Conservation (phyloP, 2,113 vertebrate species). For the Eira barbara region DNA sequence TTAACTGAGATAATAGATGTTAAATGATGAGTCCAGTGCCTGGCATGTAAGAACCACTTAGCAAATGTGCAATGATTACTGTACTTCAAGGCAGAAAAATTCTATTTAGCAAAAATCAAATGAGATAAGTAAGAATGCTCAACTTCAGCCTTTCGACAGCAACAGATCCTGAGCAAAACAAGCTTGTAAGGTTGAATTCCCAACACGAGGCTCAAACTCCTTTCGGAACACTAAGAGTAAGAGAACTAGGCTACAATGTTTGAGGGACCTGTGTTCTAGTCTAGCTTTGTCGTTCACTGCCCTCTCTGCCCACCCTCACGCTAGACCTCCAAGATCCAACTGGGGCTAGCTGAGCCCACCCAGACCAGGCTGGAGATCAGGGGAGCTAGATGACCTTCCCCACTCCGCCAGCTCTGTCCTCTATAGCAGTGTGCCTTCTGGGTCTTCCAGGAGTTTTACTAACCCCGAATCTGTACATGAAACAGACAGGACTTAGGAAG, state of each 20-base stretch:
- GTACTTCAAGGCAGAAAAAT: conserved; percentile 8
- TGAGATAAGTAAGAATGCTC: background rate
- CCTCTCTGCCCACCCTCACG: no score
- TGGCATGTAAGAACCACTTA: background rate
- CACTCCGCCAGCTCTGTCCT: background rate
- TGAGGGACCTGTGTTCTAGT: background rate
- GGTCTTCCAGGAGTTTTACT: background rate
- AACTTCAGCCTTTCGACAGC: background rate
- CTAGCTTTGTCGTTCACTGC: background rate
- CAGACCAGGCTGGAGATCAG: background rate
- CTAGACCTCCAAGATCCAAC: no score
- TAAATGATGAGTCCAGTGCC: background rate
- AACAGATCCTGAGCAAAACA: background rate
- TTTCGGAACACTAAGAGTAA: background rate
- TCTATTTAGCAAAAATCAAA: conserved; percentile 34
- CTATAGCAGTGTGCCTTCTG: background rate
- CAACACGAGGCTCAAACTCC: background rate
- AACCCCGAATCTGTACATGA: background rate
- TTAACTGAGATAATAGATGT: background rate
- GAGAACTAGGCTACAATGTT: background rate
- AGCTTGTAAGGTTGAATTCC: background rate
- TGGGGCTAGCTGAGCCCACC: background rate
- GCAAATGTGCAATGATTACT: background rate
- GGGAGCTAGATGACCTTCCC: no score
- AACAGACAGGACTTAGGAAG: background rate